Base-by-base conservation (phyloP, 2,888 invertebrate genomes). In the Drosophila leonis region DNA sequence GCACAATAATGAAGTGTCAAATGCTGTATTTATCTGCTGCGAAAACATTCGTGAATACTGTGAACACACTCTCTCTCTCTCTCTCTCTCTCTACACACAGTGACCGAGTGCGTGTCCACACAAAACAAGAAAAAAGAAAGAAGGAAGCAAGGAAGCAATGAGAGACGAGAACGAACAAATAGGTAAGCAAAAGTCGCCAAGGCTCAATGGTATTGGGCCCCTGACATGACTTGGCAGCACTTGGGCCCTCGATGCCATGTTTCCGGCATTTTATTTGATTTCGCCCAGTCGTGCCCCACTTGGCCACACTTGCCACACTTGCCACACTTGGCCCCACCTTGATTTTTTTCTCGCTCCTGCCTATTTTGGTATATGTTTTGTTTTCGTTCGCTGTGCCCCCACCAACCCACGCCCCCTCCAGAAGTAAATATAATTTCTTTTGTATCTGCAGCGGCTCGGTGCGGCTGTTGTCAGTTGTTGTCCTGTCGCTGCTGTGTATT, bases 1-100 rank as follows among this genome's bases (percentile, higher is more conserved):
- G 87, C 83, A 79, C 84, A 86, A 87, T 90, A 92, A 91, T 90
- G 87, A 91, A 91, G 91, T 92, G 90, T 91, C 91, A 91, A 91
- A 87, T 83, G 83, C 81, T 83, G 91, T 91, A 88, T 91, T 90
- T 90, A 91, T 91, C 86, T 84, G 79, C 77, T 80, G 80, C 78
- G 79, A 75, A 81, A 88, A 83, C 88, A 86, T 85, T 85, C 75
- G 81, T 74, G 77, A 65, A 67, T 65, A 68, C 59, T 49, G 60
- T 56, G 65, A 63, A 42, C 42, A 65, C 59, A 2, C 24, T 24
- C 24, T 24, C 24, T 24, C 24, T 24, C 24, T 24, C 24, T 24
- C 24, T 24, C 24, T 24, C 24, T 24, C 24, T 15, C 44, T 24
- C 51, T 39, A 20, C 7, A 39, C n/a, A 63, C 35, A 65, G 63